Evolutionary conservation across 2,113 vertebrate species (phyloP).

Genomic region (Tenebrosternarchus preto): DNA sequence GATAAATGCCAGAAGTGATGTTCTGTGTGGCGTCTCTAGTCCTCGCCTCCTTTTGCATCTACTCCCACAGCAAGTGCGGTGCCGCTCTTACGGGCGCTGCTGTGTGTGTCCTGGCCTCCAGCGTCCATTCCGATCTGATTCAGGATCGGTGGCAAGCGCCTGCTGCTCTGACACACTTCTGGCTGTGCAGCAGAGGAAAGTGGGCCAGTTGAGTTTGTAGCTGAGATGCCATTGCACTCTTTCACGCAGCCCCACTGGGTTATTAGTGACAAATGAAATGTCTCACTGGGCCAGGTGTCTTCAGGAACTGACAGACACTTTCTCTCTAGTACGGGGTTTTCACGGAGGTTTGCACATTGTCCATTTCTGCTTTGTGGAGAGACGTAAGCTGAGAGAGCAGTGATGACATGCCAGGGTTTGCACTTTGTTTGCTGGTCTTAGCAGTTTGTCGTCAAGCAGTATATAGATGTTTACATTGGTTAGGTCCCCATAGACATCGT

Average conservation of each 20-base stretch:
- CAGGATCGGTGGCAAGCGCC: constrained; percentile 12
- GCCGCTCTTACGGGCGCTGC: constrained; percentile 5
- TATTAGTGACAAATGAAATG: constrained; percentile 42
- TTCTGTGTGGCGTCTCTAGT: background rate
- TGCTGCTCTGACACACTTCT: constrained; percentile 62
- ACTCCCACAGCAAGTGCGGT: background rate
- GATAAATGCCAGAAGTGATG: constrained; percentile 5
- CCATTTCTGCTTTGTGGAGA: background rate
- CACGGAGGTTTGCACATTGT: background rate
- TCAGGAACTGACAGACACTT: background rate
- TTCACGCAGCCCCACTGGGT: constrained; percentile 17
- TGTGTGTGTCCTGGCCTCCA: constrained; percentile 32
- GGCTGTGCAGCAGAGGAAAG: constrained; percentile 52
- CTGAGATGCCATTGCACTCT: constrained; percentile 29
- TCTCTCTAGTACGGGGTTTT: background rate
- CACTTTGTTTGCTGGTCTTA: constrained; percentile 49
- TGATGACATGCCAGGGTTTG: constrained; percentile 6
- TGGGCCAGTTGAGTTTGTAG: constrained; percentile 58
- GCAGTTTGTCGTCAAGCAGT: constrained; percentile 52
- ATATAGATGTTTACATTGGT: constrained; percentile 50
- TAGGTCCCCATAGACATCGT: constrained; percentile 43
- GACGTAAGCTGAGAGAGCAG: background rate
- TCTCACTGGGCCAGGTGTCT: constrained; percentile 20
- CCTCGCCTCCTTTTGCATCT: background rate
- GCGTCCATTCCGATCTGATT: constrained; percentile 42